Evolutionary conservation across 2,797 vertebrate species (phyloP).

Genomic region (Malacoraja senta): DNA sequence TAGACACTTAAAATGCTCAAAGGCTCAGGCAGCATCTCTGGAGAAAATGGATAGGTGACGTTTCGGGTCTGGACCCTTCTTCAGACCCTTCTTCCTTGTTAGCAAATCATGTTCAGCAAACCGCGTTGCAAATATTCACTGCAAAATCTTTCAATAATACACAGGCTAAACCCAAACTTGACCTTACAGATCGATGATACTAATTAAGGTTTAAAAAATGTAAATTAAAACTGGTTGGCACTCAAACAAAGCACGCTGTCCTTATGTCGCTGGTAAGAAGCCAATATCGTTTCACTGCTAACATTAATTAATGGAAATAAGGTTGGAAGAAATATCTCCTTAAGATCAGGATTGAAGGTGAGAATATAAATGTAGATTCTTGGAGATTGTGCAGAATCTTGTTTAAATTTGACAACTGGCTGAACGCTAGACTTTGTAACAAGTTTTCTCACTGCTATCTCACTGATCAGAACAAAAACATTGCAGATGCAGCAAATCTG

Average conservation of each 20-base stretch:
- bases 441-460: no score
- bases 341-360: not conserved
- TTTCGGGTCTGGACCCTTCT: no score
- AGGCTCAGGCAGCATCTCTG: no score
- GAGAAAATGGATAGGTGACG: no score
- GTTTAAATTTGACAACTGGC: not conserved
- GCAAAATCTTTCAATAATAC: not conserved
- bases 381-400: not conserved
- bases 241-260: not conserved
- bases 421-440: not conserved
- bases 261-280: not conserved
- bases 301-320: not conserved
- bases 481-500: no score
- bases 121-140: not conserved
- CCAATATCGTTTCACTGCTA: not conserved
- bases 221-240: slow-evolving; percentile 22
- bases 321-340: not conserved
- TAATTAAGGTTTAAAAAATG: slow-evolving; percentile 17
- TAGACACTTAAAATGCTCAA: no score
- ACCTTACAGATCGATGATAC: not conserved
- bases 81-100: no score
- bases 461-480: no score
- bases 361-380: not conserved
- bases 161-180: not conserved
- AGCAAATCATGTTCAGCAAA: no score